Evolutionary conservation across 1,140 invertebrate genomes (phyloP), one percentile per base, ranked within the genome.

Genomic region (Stenopsyche tienmushanensis): DNA sequence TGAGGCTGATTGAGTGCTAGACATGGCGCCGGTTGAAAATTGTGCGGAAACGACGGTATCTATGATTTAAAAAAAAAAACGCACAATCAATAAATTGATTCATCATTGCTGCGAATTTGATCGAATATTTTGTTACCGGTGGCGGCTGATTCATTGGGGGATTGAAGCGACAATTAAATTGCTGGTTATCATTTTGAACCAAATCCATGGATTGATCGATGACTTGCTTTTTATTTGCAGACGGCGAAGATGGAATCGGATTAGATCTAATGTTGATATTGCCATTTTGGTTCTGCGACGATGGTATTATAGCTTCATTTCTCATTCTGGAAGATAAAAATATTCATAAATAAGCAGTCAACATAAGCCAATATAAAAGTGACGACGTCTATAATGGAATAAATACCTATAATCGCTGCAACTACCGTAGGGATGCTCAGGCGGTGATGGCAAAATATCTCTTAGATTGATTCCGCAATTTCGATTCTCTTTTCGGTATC

Each of bases 351-450:
- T 26, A 2, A 53, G n/a, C n/a, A n/a, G 18, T 2, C 9, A 26
- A 53, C 15, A 49, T 17, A 39, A 45, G 42, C 18, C 18, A 39
- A 39, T 42, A 42, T 42, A 42, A 42, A 1, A 15, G 2, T 15
- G n/a, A 42, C 18, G 9, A 49, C 13, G 42, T 15, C 3, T 15
- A 20, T n/a, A 21, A 3, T 23, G 7, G 15, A 21, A 53, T 55
- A 52, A 17, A 44, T 55, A 71, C 69, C 69, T 54, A 45, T 66
- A 71, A 15, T 71, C 70, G 3, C 24, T 67, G 34, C 66, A 71
- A 34, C 70, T 71, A 18, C 64, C 70, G 41, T 71, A 71, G 0
- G 70, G 70, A 25, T 71, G 70, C 23, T 71, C 70, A 0, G 70
- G 70, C 1, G 70, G 66, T 13, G 70, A 66, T 5, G 70, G 70